A percentile compares a stretch with the other conserved stretches of the same genome.
phyloP scores from a whole-genome alignment of 2,888 invertebrate species.

The Hypomecis punctinalis region DNA sequence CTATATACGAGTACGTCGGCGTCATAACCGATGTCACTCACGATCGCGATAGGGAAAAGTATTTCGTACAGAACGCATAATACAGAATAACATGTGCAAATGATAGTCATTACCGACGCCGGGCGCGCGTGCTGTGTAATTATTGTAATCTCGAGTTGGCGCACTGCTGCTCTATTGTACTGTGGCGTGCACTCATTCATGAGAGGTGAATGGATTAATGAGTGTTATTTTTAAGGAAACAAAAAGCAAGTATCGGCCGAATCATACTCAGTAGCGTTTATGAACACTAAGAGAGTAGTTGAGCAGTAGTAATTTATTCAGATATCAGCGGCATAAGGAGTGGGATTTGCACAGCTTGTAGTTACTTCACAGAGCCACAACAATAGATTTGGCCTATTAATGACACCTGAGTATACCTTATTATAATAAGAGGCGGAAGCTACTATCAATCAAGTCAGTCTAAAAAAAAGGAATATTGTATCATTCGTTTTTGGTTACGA shows the following conservation, averaged over 20 bases:
- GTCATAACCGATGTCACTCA: conserved; percentile 42
- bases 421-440: no score
- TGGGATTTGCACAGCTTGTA: no score
- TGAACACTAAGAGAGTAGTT: no score
- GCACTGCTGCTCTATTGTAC: conserved; percentile 47
- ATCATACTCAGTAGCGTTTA: neutral
- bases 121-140: conserved; percentile 78
- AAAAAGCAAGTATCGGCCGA: conserved; percentile 6
- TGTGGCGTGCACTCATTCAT: conserved; percentile 40
- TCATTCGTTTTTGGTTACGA: no score
- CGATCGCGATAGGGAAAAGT: conserved; percentile 64
- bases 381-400: no score
- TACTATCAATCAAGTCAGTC: no score
- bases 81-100: conserved; percentile 82
- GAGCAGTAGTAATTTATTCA: no score
- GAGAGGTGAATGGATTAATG: conserved; percentile 28
- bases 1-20: conserved; percentile 5
- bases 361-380: no score
- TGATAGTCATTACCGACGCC: conserved; percentile 78
- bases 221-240: conserved; percentile 16
- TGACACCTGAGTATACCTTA: no score
- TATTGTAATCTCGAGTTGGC: conserved; percentile 74
- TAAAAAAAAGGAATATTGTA: no score
- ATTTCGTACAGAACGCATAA: conserved; percentile 75
- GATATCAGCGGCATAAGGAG: no score